Evolutionary conservation across 2,888 invertebrate species (phyloP).

Genomic region (Rotaria socialis): DNA sequence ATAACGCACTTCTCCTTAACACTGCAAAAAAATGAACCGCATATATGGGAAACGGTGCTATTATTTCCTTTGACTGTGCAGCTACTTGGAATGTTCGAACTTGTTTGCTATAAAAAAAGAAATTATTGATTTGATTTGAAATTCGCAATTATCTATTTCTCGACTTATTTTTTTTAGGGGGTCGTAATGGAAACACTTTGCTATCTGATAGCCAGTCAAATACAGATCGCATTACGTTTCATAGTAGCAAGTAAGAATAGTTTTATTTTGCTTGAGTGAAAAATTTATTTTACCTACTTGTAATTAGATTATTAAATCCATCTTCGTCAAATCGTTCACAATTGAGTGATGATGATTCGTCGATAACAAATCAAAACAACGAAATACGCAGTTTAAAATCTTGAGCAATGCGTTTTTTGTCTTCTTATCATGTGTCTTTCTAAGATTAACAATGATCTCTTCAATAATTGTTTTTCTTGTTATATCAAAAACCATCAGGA

Average conservation of each 20-base stretch:
- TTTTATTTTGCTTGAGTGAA: not conserved
- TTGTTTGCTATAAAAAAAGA: no score
- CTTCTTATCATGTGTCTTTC: not conserved
- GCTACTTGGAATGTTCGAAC: no score
- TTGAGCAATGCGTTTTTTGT: not conserved
- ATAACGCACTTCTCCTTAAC: no score
- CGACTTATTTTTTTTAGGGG: not conserved
- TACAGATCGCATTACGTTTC: slow-evolving; percentile 5
- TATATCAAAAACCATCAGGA: not conserved
- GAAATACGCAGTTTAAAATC: not conserved
- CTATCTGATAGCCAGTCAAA: slow-evolving; percentile 32
- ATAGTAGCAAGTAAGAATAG: not conserved
- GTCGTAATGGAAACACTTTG: not conserved
- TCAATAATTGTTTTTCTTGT: not conserved
- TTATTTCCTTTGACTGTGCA: no score
- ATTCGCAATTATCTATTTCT: no score
- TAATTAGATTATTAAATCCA: slow-evolving; percentile 1
- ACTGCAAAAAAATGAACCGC: no score
- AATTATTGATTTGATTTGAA: no score
- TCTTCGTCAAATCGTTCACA: not conserved
- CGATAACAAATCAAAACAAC: not conserved
- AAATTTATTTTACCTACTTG: no score
- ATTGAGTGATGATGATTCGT: not conserved
- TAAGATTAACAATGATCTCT: not conserved
- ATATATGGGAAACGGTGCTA: no score